Conservation (phyloP, 2,113 vertebrate genomes). For the Proterorhinus semilunaris region DNA sequence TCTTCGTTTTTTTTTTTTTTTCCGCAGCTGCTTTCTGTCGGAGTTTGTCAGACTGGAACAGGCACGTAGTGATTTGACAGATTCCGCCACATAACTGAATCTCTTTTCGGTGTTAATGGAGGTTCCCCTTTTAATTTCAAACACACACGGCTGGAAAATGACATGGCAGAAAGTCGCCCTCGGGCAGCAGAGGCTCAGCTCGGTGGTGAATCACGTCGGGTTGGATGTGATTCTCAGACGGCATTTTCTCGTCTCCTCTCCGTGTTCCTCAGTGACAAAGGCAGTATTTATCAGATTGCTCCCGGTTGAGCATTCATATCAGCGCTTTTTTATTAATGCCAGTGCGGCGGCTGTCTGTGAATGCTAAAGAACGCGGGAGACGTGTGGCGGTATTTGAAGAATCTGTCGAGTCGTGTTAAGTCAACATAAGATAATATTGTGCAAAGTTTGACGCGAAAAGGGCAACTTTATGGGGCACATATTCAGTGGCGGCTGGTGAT, state of each 20-base stretch:
- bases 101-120: too few relatives aligned
- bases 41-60: too few relatives aligned
- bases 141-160: constrained; percentile 10
- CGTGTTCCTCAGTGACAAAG: constrained; percentile 31
- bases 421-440: background rate
- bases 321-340: constrained; percentile 40
- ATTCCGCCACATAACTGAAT: too few relatives aligned
- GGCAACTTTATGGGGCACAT: background rate
- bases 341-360: constrained; percentile 9
- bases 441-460: background rate
- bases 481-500: background rate
- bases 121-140: too few relatives aligned
- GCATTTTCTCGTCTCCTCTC: constrained; percentile 40
- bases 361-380: constrained; percentile 23
- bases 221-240: constrained; percentile 54
- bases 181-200: constrained; percentile 46
- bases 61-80: too few relatives aligned
- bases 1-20: too few relatives aligned
- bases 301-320: constrained; percentile 34
- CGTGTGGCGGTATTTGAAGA: background rate
- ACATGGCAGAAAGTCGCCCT: constrained; percentile 51
- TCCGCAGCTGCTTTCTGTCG: too few relatives aligned
- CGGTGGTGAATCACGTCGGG: constrained; percentile 43
- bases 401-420: constrained; percentile 1
- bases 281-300: constrained; percentile 50